phyloP scores from a whole-genome alignment of 2,888 invertebrate species.

The Acronicta leporina region DNA sequence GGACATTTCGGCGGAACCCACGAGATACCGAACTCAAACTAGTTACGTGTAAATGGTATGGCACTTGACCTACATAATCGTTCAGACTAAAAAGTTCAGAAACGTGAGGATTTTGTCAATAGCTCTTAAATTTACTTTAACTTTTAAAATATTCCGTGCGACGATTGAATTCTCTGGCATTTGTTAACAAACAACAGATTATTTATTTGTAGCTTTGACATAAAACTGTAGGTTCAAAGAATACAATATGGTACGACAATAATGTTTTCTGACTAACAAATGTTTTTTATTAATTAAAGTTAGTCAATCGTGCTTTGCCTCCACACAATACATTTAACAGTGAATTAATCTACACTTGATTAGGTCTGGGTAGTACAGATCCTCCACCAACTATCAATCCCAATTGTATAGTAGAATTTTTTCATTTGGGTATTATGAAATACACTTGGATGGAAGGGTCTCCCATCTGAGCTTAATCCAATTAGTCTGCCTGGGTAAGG shows the following conservation, averaged over 20 bases:
- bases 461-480: not conserved
- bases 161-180: constrained; percentile 14
- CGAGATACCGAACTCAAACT: constrained; percentile 35
- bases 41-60: constrained; percentile 36
- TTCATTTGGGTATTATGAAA: too few species aligned
- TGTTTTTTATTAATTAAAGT: constrained; percentile 12
- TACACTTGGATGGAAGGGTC: too few species aligned
- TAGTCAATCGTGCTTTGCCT: constrained; percentile 12
- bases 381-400: constrained; percentile 1
- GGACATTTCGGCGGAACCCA: constrained; percentile 46
- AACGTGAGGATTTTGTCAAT: constrained; percentile 54
- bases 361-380: not conserved
- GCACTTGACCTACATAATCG: constrained; percentile 48
- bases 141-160: constrained; percentile 41
- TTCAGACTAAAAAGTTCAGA: constrained; percentile 43
- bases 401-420: not conserved
- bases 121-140: constrained; percentile 17
- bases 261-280: not conserved
- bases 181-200: constrained; percentile 24
- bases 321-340: too few species aligned
- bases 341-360: constrained; percentile 2
- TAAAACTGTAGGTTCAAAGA: constrained; percentile 19
- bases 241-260: not conserved
- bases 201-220: constrained; percentile 16
- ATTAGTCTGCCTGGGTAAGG: not conserved